A percentile compares a stretch with the other conserved stretches of the same genome.
Evolutionary conservation across 2,113 vertebrate species (phyloP).

Genomic region (Glareola pratincola): DNA sequence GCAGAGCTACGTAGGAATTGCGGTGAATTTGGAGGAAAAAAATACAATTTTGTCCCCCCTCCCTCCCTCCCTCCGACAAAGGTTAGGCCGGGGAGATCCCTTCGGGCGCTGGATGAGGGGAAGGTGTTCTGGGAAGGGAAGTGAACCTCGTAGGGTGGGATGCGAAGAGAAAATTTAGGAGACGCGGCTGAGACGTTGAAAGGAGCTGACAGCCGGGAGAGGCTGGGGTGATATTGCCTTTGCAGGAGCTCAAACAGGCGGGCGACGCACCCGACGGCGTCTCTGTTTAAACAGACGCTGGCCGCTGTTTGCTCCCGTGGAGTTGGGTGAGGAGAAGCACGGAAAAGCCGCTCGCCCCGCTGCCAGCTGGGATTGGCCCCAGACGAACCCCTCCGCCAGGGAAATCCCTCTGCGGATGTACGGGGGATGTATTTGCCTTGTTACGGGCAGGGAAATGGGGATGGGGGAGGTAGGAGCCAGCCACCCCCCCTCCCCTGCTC

Average conservation of each 20-base stretch:
- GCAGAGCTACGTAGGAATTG: neutral
- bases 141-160: accelerated
- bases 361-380: neutral
- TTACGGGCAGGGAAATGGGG: accelerated
- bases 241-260: neutral
- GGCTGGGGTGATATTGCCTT: neutral
- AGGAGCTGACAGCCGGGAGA: neutral
- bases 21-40: neutral
- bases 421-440: neutral
- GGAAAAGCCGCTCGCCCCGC: neutral
- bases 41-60: neutral
- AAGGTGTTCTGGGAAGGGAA: accelerated
- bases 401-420: neutral
- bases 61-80: no score
- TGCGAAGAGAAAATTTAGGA: neutral
- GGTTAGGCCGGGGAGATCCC: neutral
- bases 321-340: neutral
- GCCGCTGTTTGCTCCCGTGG: neutral
- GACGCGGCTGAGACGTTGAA: neutral
- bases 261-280: neutral
- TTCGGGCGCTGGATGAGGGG: neutral
- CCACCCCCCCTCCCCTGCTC: neutral
- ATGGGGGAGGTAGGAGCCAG: neutral
- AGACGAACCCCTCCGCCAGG: neutral
- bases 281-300: neutral